Evolutionary conservation across 2,888 invertebrate genomes (phyloP), one percentile per base, ranked within the genome.

Genomic region (Lasioglossum marginatum): DNA sequence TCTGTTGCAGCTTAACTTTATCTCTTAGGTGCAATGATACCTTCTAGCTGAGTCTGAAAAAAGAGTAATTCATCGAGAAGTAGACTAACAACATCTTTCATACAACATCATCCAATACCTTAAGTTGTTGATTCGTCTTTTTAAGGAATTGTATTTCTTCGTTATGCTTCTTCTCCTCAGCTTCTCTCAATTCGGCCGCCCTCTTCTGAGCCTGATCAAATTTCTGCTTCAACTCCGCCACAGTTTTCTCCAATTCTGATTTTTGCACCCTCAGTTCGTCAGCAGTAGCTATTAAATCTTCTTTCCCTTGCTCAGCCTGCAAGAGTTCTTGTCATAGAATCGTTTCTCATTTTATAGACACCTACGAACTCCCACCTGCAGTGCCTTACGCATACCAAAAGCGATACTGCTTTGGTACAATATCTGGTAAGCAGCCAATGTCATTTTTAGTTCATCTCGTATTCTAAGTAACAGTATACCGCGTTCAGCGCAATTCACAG

Each of bases 371-470:
- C 85, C 79, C 91, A 97, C 97, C 96, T 98, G 98, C 81, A 99
- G 96, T n/a, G 99, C 99, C 96, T 99, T 99, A 87, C 99, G 97
- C 97, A 99, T 98, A 43, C 99, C 99, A 94, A 99, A 99, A 0
- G 99, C 99, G 77, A 99, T 98, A 79, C 99, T 99, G 95, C 99
- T 99, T 95, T 99, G 99, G 94, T 99, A 99, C 2, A 99, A 96
- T 0, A 99, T 98, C 95, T 99, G 99, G 94, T 99, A 99, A 0
- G 99, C 99, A 92, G 99, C 98, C 96, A 99, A 97, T 0, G 99
- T 99, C 97, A 99, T 99, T 88, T 98, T 96, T 82, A 99, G 97
- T 96, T 99, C 99, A 94, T 99, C 99, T 37, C 99, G 96, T 6
- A 99, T 98, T 91, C 99, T 96, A 78, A 99, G 96, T 75, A 99